Base-by-base conservation (phyloP, 2,888 invertebrate species). In the Eupithecia dodoneata region DNA sequence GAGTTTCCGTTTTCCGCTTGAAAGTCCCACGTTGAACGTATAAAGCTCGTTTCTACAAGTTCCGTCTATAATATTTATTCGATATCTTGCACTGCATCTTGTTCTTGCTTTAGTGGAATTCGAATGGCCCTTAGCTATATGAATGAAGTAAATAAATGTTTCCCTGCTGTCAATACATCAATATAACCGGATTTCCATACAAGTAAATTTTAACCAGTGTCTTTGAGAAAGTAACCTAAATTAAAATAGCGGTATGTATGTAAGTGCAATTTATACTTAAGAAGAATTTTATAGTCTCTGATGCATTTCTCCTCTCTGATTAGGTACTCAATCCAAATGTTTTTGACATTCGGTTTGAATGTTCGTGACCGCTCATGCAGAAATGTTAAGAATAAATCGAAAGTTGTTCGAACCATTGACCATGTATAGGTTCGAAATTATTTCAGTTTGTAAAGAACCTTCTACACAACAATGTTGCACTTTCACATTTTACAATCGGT, bases 401-500 rank as follows among this genome's bases (percentile, higher is more conserved):
- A 91, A 90, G 89, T 84, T 83, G 80, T 83, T 84, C 83, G 81
- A 87, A 85, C 90, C 87, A 91, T 87, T 89, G 87, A 85, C 84
- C 87, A 90, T 89, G 88, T 88, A 89, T 86, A 86, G 86, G 84
- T 63, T 74, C 67, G 70, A 83, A 90, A 87, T 87, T 79, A 85
- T 89, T 91, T 88, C 83, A 89, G 86, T 78, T 83, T 81, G 83
- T 84, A 83, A 87, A 87, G 85, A 86, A 85, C 83, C 82, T 80
- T 80, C 78, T 80, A 84, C 81, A 88, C 85, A 89, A 90, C 89
- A 91, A 92, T 88, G 90, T 86, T 86, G 89, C 87, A 94, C 94
- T 94, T 95, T 95, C 95, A 90, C 94, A 92, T 90, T 82, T 91
- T 90, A 88, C 88, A 90, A 91, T 91, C 91, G 88, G 88, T 89